These are phyloP conservation scores for Conus canariensis DNA, from an alignment of 2,888 invertebrate genomes.

Conservation along the genomic window DNA sequence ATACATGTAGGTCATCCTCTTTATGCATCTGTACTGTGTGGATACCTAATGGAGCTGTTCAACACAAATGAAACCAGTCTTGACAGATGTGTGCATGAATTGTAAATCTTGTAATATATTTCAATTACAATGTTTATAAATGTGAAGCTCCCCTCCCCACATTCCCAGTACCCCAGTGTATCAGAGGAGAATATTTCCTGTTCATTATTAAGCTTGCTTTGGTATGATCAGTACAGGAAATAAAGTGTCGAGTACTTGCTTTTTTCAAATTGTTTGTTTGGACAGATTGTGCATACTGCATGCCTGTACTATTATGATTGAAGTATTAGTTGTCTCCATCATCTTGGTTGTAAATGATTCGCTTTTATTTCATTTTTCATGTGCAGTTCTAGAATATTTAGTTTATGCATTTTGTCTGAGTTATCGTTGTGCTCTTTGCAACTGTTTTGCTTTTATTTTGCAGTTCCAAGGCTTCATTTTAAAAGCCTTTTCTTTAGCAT, in stretches of 20 bases:
- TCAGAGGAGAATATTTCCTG: not conserved
- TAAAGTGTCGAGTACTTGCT: not conserved
- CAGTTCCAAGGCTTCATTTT: no score
- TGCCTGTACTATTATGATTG: not conserved
- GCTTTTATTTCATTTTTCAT: no score
- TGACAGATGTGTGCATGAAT: not conserved
- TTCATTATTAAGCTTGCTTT: not conserved
- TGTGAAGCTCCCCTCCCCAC: not conserved
- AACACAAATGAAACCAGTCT: not conserved
- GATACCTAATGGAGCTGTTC: not conserved
- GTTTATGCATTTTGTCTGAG: no score
- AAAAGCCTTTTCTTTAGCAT: no score
- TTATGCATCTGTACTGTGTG: not conserved
- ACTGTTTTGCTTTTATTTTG: no score
- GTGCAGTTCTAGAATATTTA: no score
- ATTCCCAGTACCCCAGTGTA: not conserved
- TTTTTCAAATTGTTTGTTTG: not conserved
- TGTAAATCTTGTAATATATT: not conserved
- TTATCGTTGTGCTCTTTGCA: no score
- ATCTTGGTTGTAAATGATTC: no score
- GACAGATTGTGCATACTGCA: not conserved
- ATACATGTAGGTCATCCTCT: not conserved
- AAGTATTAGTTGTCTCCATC: not conserved
- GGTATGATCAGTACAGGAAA: not conserved
- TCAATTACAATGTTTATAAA: not conserved